Percentiles rank a stretch among this genome's conserved stretches.
phyloP scores from a whole-genome alignment of 1,140 invertebrate species.

The Euwallacea similis region DNA sequence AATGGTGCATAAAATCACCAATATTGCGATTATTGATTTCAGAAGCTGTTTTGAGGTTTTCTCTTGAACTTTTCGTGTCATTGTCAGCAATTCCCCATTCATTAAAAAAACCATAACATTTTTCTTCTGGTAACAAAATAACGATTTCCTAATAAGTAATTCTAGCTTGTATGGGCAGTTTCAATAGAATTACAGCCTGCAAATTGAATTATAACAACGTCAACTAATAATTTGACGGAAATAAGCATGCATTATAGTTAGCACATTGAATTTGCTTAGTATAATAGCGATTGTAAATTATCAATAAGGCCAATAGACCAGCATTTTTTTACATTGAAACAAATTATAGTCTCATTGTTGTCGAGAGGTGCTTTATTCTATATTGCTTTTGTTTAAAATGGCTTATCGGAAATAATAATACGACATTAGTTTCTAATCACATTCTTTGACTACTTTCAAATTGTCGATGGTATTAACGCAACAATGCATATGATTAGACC shows the following conservation, averaged over 20 bases:
- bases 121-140: too few relatives aligned
- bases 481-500: too few relatives aligned
- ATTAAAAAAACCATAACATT: too few relatives aligned
- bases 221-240: constrained; percentile 9
- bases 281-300: neutral
- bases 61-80: too few relatives aligned
- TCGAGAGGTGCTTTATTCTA: neutral
- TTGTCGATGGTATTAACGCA: too few relatives aligned
- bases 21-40: too few relatives aligned
- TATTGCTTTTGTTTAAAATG: neutral
- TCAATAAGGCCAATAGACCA: neutral
- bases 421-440: neutral
- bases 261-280: neutral
- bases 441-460: too few relatives aligned
- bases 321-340: neutral
- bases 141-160: too few relatives aligned
- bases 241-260: neutral
- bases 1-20: too few relatives aligned
- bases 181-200: neutral
- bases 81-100: too few relatives aligned
- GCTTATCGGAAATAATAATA: neutral
- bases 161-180: neutral
- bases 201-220: constrained; percentile 13
- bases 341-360: constrained; percentile 3
- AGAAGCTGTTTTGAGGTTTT: too few relatives aligned